Evolutionary conservation across 2,113 vertebrate species (phyloP).

Genomic region (Callospermophilus lateralis): DNA sequence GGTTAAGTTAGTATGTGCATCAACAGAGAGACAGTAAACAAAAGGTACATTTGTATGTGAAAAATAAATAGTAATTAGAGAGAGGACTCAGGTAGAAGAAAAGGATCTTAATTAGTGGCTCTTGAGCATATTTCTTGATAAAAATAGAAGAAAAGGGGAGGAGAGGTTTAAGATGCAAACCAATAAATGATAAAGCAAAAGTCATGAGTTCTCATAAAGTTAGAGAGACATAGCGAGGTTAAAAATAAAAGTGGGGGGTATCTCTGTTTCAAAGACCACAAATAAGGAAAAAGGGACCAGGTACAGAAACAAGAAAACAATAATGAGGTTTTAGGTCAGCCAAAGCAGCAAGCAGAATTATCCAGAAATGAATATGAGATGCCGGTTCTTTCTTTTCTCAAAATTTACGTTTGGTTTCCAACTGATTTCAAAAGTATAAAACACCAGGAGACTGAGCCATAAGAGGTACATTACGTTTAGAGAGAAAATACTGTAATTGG

Average conservation of each 20-base stretch:
- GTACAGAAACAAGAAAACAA: background rate
- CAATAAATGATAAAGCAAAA: background rate
- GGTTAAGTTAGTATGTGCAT: background rate
- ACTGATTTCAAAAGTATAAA: background rate
- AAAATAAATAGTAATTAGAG: background rate
- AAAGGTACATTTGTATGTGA: background rate
- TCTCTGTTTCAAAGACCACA: background rate
- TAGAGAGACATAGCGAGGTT: background rate
- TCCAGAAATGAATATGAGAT: background rate
- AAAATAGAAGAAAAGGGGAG: background rate
- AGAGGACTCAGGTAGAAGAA: background rate
- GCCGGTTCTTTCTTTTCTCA: background rate
- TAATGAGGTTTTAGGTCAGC: background rate
- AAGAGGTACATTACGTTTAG: background rate
- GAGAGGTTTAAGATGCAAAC: background rate
- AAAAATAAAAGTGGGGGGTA: background rate
- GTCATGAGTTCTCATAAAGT: background rate
- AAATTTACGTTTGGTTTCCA: background rate
- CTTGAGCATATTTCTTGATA: background rate
- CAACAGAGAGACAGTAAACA: background rate
- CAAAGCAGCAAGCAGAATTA: background rate
- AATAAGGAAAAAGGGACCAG: background rate
- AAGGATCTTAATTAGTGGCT: background rate
- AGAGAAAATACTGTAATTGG: background rate
- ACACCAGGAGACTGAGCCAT: background rate